phyloP scores from a whole-genome alignment of 2,888 invertebrate genomes.

The Ligdia adustata region DNA sequence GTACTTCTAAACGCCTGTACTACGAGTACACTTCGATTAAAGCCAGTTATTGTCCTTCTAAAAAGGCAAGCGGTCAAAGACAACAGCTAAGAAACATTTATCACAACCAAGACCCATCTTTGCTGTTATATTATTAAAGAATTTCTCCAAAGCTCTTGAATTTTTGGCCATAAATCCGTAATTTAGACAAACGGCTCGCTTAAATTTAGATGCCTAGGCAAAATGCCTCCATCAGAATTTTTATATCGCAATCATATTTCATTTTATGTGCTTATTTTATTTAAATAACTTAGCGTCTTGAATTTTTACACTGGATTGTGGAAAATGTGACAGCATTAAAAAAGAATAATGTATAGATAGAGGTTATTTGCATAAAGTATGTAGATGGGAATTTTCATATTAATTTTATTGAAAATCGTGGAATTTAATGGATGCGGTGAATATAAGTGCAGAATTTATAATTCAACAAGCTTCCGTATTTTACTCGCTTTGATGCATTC shows the following conservation, averaged over 20 bases:
- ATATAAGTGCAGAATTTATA: too few species aligned
- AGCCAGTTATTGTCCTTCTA: background rate
- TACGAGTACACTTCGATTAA: too few species aligned
- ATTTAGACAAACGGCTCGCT: conserved; percentile 28
- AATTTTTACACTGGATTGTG: conserved; percentile 5
- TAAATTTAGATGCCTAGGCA: conserved; percentile 16
- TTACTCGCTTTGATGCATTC: too few species aligned
- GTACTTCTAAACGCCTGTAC: too few species aligned
- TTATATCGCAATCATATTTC: conserved; percentile 18
- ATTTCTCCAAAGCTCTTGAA: conserved; percentile 13
- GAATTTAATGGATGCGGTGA: too few species aligned
- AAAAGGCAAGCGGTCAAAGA: conserved; percentile 9
- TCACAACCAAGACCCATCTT: conserved; percentile 1
- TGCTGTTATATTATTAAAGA: conserved; percentile 16
- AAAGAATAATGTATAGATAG: background rate
- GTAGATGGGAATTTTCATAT: background rate
- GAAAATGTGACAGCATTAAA: conserved; percentile 6
- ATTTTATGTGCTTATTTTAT: conserved; percentile 13
- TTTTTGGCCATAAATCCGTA: conserved; percentile 27
- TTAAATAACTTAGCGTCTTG: conserved; percentile 6
- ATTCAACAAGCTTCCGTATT: too few species aligned
- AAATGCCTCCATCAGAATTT: conserved; percentile 13
- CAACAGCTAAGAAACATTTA: conserved; percentile 1
- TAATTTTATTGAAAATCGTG: background rate
- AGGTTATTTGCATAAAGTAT: background rate